phyloP scores from a whole-genome alignment of 2,888 invertebrate genomes.

The Ommatoiulus sabulosus region DNA sequence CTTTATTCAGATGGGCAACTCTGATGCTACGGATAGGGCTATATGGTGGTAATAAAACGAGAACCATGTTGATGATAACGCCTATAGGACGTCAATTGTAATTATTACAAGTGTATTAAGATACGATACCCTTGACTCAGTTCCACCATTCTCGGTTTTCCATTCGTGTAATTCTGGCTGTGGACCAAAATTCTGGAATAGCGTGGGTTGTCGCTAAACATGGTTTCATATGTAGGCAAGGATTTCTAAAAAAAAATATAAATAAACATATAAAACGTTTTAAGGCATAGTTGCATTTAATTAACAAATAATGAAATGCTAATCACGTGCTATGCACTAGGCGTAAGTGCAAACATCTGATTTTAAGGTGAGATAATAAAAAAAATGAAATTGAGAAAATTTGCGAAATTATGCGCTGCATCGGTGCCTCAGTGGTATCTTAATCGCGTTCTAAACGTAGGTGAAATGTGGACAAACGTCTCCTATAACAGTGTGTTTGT shows the following conservation, averaged over 20 bases:
- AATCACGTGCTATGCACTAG: background rate
- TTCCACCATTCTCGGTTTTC: constrained; percentile 11
- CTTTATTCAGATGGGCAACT: constrained; percentile 26
- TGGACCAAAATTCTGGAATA: constrained; percentile 37
- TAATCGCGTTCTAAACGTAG: too few relatives aligned
- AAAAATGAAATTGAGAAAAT: too few relatives aligned
- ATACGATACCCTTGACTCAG: background rate
- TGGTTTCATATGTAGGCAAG: constrained; percentile 69
- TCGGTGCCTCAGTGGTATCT: too few relatives aligned
- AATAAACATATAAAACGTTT: constrained; percentile 65
- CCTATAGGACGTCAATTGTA: background rate
- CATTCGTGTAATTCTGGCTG: constrained; percentile 29
- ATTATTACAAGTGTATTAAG: background rate
- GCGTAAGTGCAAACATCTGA: background rate
- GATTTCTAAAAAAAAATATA: constrained; percentile 61
- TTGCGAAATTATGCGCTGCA: too few relatives aligned
- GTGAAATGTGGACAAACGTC: too few relatives aligned
- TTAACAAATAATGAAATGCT: background rate
- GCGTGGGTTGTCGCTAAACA: constrained; percentile 72
- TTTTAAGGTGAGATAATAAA: background rate
- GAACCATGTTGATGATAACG: background rate
- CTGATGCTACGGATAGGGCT: constrained; percentile 51
- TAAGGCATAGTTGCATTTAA: background rate
- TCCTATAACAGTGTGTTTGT: too few relatives aligned
- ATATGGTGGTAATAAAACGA: background rate